Evolutionary conservation across 1,140 invertebrate genomes (phyloP), one percentile per base, ranked within the genome.

Genomic region (Pseudomyrmex gracilis): DNA sequence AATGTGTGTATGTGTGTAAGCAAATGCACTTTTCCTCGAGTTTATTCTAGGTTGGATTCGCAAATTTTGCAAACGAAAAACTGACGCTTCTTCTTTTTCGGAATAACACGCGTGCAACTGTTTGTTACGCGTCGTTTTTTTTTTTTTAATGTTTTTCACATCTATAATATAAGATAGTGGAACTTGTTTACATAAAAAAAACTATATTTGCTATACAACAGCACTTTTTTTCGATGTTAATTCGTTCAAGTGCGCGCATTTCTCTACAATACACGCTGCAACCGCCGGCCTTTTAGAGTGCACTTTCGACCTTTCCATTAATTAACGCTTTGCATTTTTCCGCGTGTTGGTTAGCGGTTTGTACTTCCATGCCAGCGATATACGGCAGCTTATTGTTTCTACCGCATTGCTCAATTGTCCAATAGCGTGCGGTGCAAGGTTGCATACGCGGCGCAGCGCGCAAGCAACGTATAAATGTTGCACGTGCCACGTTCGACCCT

Each of bases 401-500:
- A 76, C 24, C 57, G 66, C 73, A 61, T 82, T 76, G 86, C 76
- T 87, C 86, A 88, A 88, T 88, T 84, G 85, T 88, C 86, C 86
- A 85, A 70, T 88, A 88, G 86, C 87, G 82, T 85, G 86, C 76
- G 87, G 71, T 84, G 64, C 57, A 76, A 77, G 57, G 73, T 61
- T 84, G 74, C 85, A 84, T 73, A 49, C 67, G 74, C 73, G 20
- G 71, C 71, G 74, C 53, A 47, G 67, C 63, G 43, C 4, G 20
- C 58, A 68, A 71, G 83, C 84, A 83, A 85, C 85, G 82, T 85
- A 85, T 85, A 88, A 88, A 88, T 83, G 87, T 76, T 87, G 71
- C 71, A 78, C 15, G 55, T 61, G 63, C 70, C 22, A 73, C 17
- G 55, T 12, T 47, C 24, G 61, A 20, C 45, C 15, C 51, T 55